Conservation (phyloP, 2,113 vertebrate genomes). For the Xiphophorus couchianus region DNA sequence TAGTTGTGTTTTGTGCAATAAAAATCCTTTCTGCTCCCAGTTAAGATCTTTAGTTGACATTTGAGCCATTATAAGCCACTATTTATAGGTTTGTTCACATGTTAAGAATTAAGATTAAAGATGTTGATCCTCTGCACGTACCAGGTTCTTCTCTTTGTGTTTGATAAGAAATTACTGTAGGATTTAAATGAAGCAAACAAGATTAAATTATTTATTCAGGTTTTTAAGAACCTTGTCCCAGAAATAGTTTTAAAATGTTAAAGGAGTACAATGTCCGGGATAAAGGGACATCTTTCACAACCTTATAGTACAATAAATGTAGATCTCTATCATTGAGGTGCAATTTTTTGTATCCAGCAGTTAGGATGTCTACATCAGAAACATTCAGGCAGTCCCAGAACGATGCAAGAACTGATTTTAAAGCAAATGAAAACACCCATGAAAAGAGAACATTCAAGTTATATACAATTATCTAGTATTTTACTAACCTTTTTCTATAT, state of each 20-base stretch:
- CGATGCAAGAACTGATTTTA: neutral
- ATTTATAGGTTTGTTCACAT: neutral
- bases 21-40: neutral
- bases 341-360: neutral
- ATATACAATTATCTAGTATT: slow-evolving; percentile 26
- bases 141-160: too few relatives aligned
- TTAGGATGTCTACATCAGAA: neutral
- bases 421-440: slow-evolving; percentile 9
- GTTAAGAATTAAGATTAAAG: neutral
- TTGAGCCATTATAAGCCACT: neutral
- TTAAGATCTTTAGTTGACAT: neutral
- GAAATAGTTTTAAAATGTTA: too few relatives aligned
- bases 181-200: neutral
- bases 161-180: slow-evolving; percentile 2
- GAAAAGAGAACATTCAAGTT: slow-evolving; percentile 23
- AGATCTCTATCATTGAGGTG: neutral
- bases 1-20: neutral
- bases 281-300: too few relatives aligned
- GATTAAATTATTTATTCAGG: too few relatives aligned
- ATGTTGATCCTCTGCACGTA: too few relatives aligned
- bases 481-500: slow-evolving; percentile 51
- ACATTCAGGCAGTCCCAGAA: neutral
- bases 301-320: neutral
- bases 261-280: too few relatives aligned
- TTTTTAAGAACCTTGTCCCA: neutral